Evolutionary conservation across 2,888 invertebrate species (phyloP).

Genomic region (Barypeithes pellucidus): DNA sequence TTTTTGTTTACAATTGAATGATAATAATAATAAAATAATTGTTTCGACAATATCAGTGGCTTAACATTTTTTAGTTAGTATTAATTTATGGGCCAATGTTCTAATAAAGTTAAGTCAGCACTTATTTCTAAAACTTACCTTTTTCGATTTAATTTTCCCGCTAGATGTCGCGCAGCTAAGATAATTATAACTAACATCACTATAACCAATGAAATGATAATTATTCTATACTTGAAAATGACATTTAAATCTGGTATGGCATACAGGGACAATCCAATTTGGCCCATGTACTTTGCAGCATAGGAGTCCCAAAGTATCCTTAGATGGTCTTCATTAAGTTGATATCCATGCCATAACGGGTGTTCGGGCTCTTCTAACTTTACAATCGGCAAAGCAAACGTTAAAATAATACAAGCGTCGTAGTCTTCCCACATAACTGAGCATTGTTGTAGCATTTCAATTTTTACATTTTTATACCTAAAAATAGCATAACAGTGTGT

Average conservation of each 20-base stretch:
- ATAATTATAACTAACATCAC: slow-evolving; percentile 47
- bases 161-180: slow-evolving; percentile 29
- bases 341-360: slow-evolving; percentile 56
- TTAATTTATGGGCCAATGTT: too few relatives aligned
- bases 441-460: slow-evolving; percentile 48
- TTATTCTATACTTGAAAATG: slow-evolving; percentile 44
- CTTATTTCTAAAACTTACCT: slow-evolving; percentile 31
- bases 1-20: too few relatives aligned
- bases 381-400: slow-evolving; percentile 56
- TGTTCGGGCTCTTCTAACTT: slow-evolving; percentile 39
- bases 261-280: slow-evolving; percentile 48
- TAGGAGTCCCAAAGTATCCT: slow-evolving; percentile 56
- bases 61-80: too few relatives aligned
- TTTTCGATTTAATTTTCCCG: slow-evolving; percentile 32
- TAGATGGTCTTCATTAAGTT: slow-evolving; percentile 54
- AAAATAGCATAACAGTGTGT: too few relatives aligned
- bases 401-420: slow-evolving; percentile 54
- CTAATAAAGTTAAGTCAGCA: too few relatives aligned
- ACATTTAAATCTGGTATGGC: slow-evolving; percentile 40
- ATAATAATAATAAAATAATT: too few relatives aligned
- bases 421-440: slow-evolving; percentile 52
- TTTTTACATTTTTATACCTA: slow-evolving; percentile 56
- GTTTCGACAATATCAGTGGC: too few relatives aligned
- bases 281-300: slow-evolving; percentile 47
- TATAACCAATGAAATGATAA: slow-evolving; percentile 46